Evolutionary conservation across 2,113 vertebrate species (phyloP), one percentile per base, ranked within the genome.

Genomic region (Picathartes gymnocephalus): DNA sequence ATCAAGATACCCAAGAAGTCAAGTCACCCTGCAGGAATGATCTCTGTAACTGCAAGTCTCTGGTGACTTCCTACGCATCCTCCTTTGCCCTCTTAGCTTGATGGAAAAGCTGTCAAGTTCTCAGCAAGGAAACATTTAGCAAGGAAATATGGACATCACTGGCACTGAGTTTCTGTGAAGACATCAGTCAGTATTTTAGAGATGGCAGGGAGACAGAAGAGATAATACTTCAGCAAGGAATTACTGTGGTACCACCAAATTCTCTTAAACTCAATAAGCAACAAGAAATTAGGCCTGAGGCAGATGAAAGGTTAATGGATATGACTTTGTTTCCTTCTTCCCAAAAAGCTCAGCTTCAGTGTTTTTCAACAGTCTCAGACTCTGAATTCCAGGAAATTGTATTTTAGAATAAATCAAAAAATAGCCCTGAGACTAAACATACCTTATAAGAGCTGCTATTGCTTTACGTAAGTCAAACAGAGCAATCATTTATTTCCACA

Each of bases 371-470:
- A 48, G 60, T 53, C 81, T 57, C 89, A 81, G 83, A 83, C 54
- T 74, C 69, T 95, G 40, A 90, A 90, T 94, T 95, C 53, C 62
- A 83, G 56, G 74, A 90, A 88, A 93, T 8, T n/a, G 28, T 74
- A 78, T 57, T 92, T 96, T 68, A 71, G 56, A 90, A 79, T 50
- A 89, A 92, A 82, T n/a, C 17, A 78, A 90, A 71, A 93, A 90
- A 90, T 78, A 90, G 86, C 88, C 92, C 90, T 94, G 90, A 96
- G 88, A 93, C 47, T 86, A 93, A 88, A 90, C 44, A 76, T 33
- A 66, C 61, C 53, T 92, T 79, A 60, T 27, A 94, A 78, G 68
- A 96, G 56, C 71, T 90, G 45, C 82, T 92, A 77, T 90, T 95
- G 92, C 66, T 81, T 94, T 77, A 93, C 0, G 0, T 42, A 81